Percentiles rank a stretch among this genome's conserved stretches.
Conservation (phyloP, 2,797 vertebrate species). For the Scolopax bukidnonensis region DNA sequence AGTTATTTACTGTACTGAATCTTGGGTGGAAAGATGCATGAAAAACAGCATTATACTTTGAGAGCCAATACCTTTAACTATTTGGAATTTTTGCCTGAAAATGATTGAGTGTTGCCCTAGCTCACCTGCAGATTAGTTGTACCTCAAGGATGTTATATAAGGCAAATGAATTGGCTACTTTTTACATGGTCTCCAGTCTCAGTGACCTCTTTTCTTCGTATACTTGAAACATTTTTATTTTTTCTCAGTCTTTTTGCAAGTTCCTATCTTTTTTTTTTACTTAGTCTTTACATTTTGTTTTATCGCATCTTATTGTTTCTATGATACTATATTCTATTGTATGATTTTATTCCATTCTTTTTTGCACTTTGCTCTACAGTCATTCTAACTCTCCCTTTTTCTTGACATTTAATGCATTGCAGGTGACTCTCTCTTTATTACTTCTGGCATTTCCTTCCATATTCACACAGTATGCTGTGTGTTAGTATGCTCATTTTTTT, state of each 20-base stretch:
- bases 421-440: background rate
- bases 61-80: background rate
- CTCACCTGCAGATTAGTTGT: conserved; percentile 15
- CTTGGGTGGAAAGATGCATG: background rate
- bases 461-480: background rate
- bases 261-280: background rate
- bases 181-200: background rate
- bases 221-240: background rate
- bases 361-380: background rate
- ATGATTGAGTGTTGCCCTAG: background rate
- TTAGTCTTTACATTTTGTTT: background rate
- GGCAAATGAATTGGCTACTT: background rate
- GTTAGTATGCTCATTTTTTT: background rate
- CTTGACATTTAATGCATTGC: background rate
- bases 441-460: background rate
- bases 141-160: conserved; percentile 22
- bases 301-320: background rate
- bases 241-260: background rate
- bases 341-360: background rate
- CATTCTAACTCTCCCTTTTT: background rate
- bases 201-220: background rate
- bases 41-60: background rate
- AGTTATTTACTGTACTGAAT: background rate
- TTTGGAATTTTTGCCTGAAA: background rate
- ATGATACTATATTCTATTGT: background rate